Conservation (phyloP, 2,797 vertebrate species). For the Manis pentadactyla region DNA sequence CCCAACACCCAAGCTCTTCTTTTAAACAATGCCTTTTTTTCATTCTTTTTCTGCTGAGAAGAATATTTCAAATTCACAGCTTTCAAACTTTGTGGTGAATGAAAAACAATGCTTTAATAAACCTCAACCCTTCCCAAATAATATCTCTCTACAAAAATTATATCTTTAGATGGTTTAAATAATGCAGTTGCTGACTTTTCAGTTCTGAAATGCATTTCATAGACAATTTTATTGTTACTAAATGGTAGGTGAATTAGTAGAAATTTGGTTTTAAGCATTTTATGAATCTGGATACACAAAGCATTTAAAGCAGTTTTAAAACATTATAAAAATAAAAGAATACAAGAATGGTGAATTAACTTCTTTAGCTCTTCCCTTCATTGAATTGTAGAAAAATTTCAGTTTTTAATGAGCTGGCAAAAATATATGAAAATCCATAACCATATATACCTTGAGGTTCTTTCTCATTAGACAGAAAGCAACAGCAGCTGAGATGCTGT, state of each 20-base stretch:
- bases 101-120: slow-evolving; percentile 65
- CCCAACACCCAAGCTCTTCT: neutral
- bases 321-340: slow-evolving; percentile 49
- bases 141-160: neutral
- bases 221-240: slow-evolving; percentile 54
- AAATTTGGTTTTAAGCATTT: slow-evolving; percentile 59
- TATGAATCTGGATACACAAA: slow-evolving; percentile 49
- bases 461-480: slow-evolving; percentile 57
- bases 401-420: slow-evolving; percentile 38
- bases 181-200: neutral
- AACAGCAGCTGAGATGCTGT: neutral
- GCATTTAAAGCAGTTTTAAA: slow-evolving; percentile 53
- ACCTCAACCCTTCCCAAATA: slow-evolving; percentile 57
- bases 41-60: neutral
- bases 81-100: slow-evolving; percentile 57
- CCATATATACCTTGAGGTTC: neutral
- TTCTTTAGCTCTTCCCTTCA: neutral
- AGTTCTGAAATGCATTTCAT: slow-evolving; percentile 44
- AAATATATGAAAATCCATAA: slow-evolving; percentile 49
- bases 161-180: slow-evolving; percentile 69
- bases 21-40: slow-evolving; percentile 27
- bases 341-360: slow-evolving; percentile 6
- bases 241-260: slow-evolving; percentile 38
- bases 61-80: slow-evolving; percentile 57
- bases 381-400: neutral